Evolutionary conservation across 2,113 vertebrate genomes (phyloP).

Genomic region (Colius striatus): DNA sequence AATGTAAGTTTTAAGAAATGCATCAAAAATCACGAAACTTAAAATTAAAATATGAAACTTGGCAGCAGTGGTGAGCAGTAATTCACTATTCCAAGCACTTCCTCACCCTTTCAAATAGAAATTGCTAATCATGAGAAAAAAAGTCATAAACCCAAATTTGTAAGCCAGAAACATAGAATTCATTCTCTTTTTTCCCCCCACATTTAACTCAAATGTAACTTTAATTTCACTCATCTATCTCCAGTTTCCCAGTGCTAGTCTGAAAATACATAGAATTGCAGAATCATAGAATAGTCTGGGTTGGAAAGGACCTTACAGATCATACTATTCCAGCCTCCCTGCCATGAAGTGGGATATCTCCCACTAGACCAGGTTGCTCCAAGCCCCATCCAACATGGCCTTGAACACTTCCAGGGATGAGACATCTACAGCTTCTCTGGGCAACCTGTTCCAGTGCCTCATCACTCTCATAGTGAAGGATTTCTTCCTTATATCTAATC

Average conservation of each 20-base stretch:
- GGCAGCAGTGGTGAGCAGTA: constrained; percentile 50
- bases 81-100: constrained; percentile 65
- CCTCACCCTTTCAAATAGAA: constrained; percentile 67
- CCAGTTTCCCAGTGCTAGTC: background rate
- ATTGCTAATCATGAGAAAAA: constrained; percentile 57
- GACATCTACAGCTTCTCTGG: too few species aligned
- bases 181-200: background rate
- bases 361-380: too few species aligned
- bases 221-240: background rate
- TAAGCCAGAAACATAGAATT: constrained; percentile 50
- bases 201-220: constrained; percentile 34
- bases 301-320: too few species aligned
- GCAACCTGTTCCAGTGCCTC: too few species aligned
- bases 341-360: too few species aligned
- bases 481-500: too few species aligned
- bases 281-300: too few species aligned
- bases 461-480: too few species aligned
- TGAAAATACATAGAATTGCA: background rate
- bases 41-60: constrained; percentile 68
- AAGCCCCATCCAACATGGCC: too few species aligned
- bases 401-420: too few species aligned
- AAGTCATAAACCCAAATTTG: constrained; percentile 61
- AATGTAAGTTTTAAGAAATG: constrained; percentile 54
- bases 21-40: constrained; percentile 56
- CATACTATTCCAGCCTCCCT: too few species aligned